A percentile compares a stretch with the other conserved stretches of the same genome.
phyloP scores from a whole-genome alignment of 2,113 vertebrate species.

The Mus musculus region DNA sequence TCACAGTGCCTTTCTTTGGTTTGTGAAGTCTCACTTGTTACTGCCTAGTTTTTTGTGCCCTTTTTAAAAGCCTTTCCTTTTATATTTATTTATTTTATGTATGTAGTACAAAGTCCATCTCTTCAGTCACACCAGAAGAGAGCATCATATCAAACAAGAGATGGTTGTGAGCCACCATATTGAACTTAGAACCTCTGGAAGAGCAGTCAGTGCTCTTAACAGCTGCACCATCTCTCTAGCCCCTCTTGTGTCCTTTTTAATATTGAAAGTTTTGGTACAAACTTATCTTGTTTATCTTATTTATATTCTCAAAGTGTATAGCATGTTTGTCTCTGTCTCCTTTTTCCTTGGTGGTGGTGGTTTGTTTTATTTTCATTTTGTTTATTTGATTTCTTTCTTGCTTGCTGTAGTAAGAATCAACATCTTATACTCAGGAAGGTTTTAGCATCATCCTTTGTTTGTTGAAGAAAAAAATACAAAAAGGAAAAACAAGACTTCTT shows the following conservation, averaged over 20 bases:
- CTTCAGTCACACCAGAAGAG: no score
- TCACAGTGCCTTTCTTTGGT: background rate
- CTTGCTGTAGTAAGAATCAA: background rate
- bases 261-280: no score
- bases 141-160: no score
- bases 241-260: background rate
- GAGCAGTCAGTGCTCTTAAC: no score
- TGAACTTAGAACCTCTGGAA: no score
- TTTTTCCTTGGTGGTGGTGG: no score
- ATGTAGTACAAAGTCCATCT: no score
- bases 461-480: background rate
- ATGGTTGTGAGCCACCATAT: no score
- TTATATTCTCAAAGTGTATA: background rate
- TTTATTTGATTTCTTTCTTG: background rate
- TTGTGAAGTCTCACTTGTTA: background rate
- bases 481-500: background rate
- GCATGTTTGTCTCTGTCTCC: background rate
- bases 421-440: background rate
- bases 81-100: no score
- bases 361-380: no score
- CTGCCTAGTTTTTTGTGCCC: background rate
- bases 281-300: background rate
- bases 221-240: no score
- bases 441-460: background rate
- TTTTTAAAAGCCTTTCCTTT: background rate